Percentiles rank a stretch among this genome's conserved stretches.
phyloP scores from a whole-genome alignment of 2,113 vertebrate genomes.

The Penelope pileata region DNA sequence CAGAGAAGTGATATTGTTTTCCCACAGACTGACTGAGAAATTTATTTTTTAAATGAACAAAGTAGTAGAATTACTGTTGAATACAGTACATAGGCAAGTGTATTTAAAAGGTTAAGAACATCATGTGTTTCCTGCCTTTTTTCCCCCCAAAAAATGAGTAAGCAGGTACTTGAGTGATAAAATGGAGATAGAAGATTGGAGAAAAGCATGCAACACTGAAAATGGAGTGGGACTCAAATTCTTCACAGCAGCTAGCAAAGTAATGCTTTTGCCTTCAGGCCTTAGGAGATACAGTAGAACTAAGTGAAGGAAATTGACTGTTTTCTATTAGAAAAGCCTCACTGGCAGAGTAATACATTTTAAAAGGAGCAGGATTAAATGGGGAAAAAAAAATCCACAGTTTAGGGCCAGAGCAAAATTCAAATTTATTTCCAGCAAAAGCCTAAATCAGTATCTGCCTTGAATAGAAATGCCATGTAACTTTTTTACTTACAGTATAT shows the following conservation, averaged over 20 bases:
- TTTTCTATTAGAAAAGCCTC: constrained; percentile 15
- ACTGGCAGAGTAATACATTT: background rate
- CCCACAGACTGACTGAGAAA: background rate
- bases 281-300: background rate
- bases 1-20: background rate
- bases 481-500: background rate
- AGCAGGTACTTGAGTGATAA: background rate
- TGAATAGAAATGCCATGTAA: background rate
- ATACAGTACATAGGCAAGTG: background rate
- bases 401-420: constrained; percentile 7
- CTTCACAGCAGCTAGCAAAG: background rate
- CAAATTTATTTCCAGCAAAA: constrained; percentile 5
- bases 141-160: background rate
- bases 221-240: background rate
- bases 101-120: background rate
- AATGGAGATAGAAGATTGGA: background rate
- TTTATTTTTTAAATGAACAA: background rate
- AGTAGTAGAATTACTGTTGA: background rate
- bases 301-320: background rate
- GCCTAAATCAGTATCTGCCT: background rate
- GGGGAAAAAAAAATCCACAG: background rate
- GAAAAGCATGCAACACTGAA: background rate
- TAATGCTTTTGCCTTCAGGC: background rate
- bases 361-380: background rate
- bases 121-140: background rate